A percentile compares a stretch with the other conserved stretches of the same genome.
phyloP scores from a whole-genome alignment of 2,113 vertebrate species.

The Sinocyclocheilus anophthalmus region DNA sequence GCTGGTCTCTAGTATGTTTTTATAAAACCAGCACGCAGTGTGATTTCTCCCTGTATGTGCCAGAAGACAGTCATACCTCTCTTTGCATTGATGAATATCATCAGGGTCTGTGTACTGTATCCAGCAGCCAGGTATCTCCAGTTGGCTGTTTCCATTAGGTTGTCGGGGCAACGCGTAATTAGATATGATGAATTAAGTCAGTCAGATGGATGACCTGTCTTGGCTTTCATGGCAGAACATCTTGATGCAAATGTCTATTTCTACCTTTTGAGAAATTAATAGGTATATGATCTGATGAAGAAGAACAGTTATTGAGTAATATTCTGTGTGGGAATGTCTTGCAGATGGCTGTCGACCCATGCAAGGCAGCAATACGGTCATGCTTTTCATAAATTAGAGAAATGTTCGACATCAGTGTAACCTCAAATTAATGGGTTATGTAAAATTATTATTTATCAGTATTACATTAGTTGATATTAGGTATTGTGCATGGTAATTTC shows the following conservation, averaged over 20 bases:
- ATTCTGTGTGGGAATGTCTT: background rate
- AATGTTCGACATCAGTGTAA: background rate
- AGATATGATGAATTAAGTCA: constrained; percentile 22
- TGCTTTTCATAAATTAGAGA: background rate
- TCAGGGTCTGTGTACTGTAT: constrained; percentile 3
- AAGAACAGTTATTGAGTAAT: background rate
- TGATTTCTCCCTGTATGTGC: background rate
- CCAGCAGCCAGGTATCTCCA: background rate
- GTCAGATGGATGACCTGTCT: constrained; percentile 17
- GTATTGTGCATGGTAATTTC: background rate
- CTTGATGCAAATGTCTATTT: background rate
- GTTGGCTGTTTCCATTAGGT: background rate
- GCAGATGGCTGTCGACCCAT: background rate
- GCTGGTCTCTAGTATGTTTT: background rate
- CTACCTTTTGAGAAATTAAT: background rate
- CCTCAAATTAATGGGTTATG: background rate
- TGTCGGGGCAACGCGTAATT: background rate
- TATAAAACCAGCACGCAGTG: background rate
- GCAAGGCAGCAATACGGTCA: background rate
- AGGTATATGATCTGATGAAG: background rate
- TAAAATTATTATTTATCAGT: background rate
- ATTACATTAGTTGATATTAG: background rate
- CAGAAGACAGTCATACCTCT: background rate
- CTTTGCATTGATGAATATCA: background rate
- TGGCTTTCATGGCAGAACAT: constrained; percentile 1